Base-by-base conservation (phyloP, 1,140 invertebrate genomes). In the Drosophila tsacasi region DNA sequence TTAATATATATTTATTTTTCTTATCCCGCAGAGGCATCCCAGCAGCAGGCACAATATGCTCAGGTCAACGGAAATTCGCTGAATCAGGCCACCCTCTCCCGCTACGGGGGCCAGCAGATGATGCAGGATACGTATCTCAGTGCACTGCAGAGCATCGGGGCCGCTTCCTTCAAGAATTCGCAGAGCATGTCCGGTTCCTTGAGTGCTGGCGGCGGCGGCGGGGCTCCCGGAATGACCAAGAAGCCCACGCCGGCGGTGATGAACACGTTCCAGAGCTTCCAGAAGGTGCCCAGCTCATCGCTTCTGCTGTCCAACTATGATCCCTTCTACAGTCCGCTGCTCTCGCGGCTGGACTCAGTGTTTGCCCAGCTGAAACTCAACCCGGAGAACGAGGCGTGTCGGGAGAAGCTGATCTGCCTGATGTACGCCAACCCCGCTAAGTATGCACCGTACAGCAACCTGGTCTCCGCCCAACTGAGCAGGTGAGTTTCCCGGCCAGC, bases 341-440 rank as follows among this genome's bases (percentile, higher is more conserved):
- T 98, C 3, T 97, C 96, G 0, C 93, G 97, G 8, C 94, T 98
- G 37, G 97, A 97, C 81, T 95, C 96, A 0, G 96, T 98, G 7
- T 97, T 97, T 86, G 96, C 95, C 19, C 95, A 97, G 77, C 93
- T 97, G 0, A 96, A 96, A 72, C 93, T 94, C 1, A 92, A 92
- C 15, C 91, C 91, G 21, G 92, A 92, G 49, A 93, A 94, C 69
- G 97, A 97, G 90, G 93, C 94, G 0, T 97, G 97, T 81, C 93
- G 96, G n/a, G 96, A 97, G 81, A 95, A 96, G 80, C 94, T 96
- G 2, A 96, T 98, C 5, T 98, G 97, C 85, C 94, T 96, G 61
- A 97, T 98, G 96, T 98, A 98, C 91, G 95, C 96, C 25, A 96
- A 95, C 83, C 97, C 97, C 2, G 97, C 96, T 5, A 96, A 97